phyloP scores from a whole-genome alignment of 2,888 invertebrate species.

The Xestobium rufovillosum region DNA sequence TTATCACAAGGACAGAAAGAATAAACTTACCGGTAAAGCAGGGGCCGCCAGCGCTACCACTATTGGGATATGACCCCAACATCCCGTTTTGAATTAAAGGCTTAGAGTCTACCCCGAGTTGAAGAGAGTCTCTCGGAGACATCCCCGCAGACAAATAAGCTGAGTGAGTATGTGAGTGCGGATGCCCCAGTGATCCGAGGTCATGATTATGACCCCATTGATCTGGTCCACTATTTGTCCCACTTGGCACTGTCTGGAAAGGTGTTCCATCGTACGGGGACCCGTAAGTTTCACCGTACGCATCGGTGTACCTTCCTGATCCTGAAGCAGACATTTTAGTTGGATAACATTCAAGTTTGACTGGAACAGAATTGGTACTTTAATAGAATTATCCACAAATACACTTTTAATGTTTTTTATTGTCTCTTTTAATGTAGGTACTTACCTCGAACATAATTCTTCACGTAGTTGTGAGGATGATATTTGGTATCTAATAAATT shows the following conservation, averaged over 20 bases:
- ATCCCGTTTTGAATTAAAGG: conserved; percentile 54
- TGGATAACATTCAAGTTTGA: background rate
- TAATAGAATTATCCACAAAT: background rate
- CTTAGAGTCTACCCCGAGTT: conserved; percentile 39
- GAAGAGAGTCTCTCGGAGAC: conserved; percentile 32
- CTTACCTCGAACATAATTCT: conserved; percentile 65
- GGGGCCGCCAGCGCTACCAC: conserved; percentile 53
- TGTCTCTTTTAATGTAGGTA: conserved; percentile 4
- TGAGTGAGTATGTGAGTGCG: conserved; percentile 46
- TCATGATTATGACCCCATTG: conserved; percentile 39
- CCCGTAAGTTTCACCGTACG: conserved; percentile 48
- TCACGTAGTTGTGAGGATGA: conserved; percentile 59
- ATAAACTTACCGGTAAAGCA: conserved; percentile 55
- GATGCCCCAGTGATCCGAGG: conserved; percentile 32
- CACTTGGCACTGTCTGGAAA: conserved; percentile 61
- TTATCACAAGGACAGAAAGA: no score
- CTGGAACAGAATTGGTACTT: background rate
- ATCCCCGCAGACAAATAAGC: conserved; percentile 45
- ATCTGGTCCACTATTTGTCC: conserved; percentile 38
- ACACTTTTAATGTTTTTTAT: no score
- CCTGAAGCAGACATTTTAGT: conserved; percentile 25
- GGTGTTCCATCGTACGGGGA: conserved; percentile 58
- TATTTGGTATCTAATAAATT: conserved; percentile 56
- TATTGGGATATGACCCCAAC: conserved; percentile 47
- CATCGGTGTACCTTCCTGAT: conserved; percentile 47